phyloP scores from a whole-genome alignment of 2,113 vertebrate species.

The Leptosomus discolor region DNA sequence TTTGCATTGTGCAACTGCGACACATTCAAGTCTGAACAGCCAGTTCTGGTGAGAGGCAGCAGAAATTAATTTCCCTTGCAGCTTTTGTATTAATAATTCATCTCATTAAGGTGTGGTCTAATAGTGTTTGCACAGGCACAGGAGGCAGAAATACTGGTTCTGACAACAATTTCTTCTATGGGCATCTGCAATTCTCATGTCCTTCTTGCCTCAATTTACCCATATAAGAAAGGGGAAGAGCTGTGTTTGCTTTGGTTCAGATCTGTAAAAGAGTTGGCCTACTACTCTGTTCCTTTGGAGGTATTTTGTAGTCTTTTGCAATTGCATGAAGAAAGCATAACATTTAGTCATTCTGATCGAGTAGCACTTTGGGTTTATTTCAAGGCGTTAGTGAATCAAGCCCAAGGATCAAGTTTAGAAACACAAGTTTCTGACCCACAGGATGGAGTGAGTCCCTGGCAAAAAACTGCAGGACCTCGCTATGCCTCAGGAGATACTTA shows the following conservation, averaged over 20 bases:
- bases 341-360: background rate
- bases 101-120: constrained; percentile 26
- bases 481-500: background rate
- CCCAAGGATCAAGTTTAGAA: background rate
- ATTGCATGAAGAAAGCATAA: background rate
- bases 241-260: background rate
- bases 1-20: constrained; percentile 12
- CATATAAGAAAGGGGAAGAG: fast-evolving
- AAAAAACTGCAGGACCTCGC: background rate
- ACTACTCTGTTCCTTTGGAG: background rate
- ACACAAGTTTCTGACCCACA: background rate
- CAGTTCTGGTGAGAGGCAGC: constrained; percentile 30
- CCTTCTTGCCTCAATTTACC: background rate
- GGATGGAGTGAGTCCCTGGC: background rate
- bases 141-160: background rate
- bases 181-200: background rate
- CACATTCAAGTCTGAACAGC: constrained; percentile 47
- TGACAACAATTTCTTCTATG: background rate
- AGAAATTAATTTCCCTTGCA: constrained; percentile 21
- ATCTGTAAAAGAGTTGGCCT: background rate
- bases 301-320: background rate
- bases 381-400: background rate
- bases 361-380: background rate
- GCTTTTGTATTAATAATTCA: constrained; percentile 42
- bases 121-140: background rate